Evolutionary conservation across 2,113 vertebrate genomes (phyloP), one percentile per base, ranked within the genome.

Genomic region (Epinephelus moara): DNA sequence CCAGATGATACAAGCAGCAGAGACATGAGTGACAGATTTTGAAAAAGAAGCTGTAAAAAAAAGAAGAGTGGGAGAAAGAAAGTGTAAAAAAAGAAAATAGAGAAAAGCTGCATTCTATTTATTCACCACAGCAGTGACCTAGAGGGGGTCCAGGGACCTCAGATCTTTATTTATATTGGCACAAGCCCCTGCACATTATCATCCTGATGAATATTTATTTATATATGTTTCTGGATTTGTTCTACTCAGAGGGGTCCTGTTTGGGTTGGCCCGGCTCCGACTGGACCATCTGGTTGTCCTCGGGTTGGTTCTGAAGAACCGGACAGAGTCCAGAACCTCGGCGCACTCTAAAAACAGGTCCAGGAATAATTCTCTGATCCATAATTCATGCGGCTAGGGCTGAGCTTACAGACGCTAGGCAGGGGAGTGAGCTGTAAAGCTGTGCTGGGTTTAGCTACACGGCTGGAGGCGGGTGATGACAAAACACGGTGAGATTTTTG

Each of bases 221-320:
- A 90, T 90, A 80, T 89, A 85, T 70, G 86, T 90, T 83, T 85
- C 14, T 70, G 73, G 92, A 91, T 95, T 93, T 95, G 93, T 95
- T 90, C 82, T 84, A 42, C 76, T 87, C 87, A 15, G 80, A 93
- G 75, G 83, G 86, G 82, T 52, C 78, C 91, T 95, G 93, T 95
- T 95, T 95, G 92, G 79, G 74, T 95, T 96, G 96, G 95, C 94
- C 75, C 49, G 14, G 7, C 62, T 73, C 85, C 83, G 67, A 72
- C 78, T 87, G 89, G 89, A 84, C 93, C 95, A 96, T 96, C 95
- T 96, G 96, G 95, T 95, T 94, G 91, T 95, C 91, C 94, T 96
- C 95, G 76, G 94, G 94, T 93, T 85, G 68, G 88, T 93, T 95
- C 94, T 92, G 83, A 93, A 92, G 84, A 85, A 89, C 88, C 70